Percentiles rank a stretch among this genome's conserved stretches.
phyloP scores from a whole-genome alignment of 2,797 vertebrate genomes.

The Acropternis orthonyx region DNA sequence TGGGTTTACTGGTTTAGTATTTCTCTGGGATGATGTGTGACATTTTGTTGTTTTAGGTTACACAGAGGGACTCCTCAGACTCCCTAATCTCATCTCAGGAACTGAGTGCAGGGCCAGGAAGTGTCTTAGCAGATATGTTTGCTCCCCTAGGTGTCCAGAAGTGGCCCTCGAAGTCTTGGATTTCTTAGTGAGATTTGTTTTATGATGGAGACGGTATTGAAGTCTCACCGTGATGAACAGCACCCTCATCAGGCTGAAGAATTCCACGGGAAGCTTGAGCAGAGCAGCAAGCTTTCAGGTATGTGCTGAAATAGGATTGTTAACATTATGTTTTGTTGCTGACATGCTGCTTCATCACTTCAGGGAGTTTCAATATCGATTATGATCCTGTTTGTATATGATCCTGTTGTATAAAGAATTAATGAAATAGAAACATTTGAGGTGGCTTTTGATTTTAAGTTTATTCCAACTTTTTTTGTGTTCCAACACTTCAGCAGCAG shows the following conservation, averaged over 20 bases:
- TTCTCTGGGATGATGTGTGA: neutral
- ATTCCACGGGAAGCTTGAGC: conserved; percentile 48
- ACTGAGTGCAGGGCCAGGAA: neutral
- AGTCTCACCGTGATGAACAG: conserved; percentile 55
- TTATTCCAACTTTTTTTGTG: neutral
- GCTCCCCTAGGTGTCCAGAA: neutral
- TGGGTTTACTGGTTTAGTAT: neutral
- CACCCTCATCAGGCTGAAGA: conserved; percentile 63
- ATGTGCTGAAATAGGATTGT: neutral
- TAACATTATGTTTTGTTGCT: neutral
- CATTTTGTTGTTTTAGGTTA: neutral
- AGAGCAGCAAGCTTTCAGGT: conserved; percentile 71
- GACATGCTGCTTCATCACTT: neutral
- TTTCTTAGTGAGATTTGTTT: neutral
- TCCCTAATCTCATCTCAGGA: neutral
- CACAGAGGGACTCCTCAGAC: neutral
- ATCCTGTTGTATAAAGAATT: neutral
- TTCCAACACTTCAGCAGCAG: neutral
- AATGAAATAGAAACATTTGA: neutral
- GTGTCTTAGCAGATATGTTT: neutral
- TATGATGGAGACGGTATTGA: conserved; percentile 58
- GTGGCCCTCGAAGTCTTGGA: neutral
- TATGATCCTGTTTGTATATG: neutral
- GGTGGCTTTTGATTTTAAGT: neutral
- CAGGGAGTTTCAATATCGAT: neutral